Evolutionary conservation across 2,888 invertebrate species (phyloP), one percentile per base, ranked within the genome.

Genomic region (Dasypolia templi): DNA sequence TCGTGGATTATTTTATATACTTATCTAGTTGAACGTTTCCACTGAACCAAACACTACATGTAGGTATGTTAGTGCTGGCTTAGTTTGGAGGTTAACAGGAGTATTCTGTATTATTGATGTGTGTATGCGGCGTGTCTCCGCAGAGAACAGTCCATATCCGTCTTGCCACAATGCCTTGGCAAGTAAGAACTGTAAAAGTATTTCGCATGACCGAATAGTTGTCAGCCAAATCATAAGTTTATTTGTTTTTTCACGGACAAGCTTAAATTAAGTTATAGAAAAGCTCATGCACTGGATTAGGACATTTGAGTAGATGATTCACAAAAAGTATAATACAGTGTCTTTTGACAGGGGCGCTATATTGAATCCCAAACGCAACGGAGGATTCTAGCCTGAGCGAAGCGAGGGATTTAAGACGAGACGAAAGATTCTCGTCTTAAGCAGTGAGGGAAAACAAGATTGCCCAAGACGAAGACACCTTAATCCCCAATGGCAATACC

Each of bases 1-100:
- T 58, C 56, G 61, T 4, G 32, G 39, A 68, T 42, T 53, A 56
- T n/a, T 55, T 17, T 17, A 55, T 59, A 22, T 35, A n/a, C n/a
- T n/a, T n/a, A 35, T 42, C 9, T 56, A 17, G 56, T 29, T 26
- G 32, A 58, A 63, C 46, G 75, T 29, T 58, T 51, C 56, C 19
- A 80, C 17, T 26, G 39, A 53, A 49, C 4, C 4, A 9, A 19
- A 32, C 19, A 67, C 3, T 49, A 29, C 17, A 17, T 42, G 11
- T 26, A 35, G 35, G 35, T 39, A 44, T 44, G 19, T n/a, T 26
- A 9, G n/a, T 1, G 22, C 17, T 22, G 22, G 2, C 6, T 67
- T 29, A 67, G 66, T 66, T 32, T 14, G 3, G 32, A 35, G 14
- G 6, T n/a, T 19, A 29, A 12, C 26, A 42, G 19, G 29, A 63